Conservation (phyloP, 2,113 vertebrate genomes). For the Nerophis ophidion region DNA sequence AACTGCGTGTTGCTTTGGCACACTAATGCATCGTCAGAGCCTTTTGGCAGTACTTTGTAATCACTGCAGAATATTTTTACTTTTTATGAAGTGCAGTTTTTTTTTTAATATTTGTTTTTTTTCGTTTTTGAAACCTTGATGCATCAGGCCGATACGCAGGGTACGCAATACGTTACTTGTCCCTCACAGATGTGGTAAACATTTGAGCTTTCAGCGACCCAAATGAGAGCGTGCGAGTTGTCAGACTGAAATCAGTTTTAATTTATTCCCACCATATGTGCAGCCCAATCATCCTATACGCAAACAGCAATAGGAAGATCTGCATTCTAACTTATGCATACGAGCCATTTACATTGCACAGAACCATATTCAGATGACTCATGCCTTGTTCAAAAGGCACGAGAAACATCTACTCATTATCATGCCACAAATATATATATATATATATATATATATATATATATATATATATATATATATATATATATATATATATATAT, state of each 20-base stretch:
- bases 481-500: too few species aligned
- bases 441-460: too few species aligned
- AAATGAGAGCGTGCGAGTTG: constrained; percentile 35
- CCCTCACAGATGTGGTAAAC: constrained; percentile 36
- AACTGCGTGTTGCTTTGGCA: constrained; percentile 25
- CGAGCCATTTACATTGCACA: background rate
- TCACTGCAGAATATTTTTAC: constrained; percentile 38
- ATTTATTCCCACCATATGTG: constrained; percentile 19
- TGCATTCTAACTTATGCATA: background rate
- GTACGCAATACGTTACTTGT: constrained; percentile 35
- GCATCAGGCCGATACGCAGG: constrained; percentile 20
- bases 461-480: too few species aligned
- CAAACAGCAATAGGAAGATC: background rate
- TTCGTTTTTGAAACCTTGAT: constrained; percentile 24
- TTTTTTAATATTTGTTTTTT: constrained; percentile 7
- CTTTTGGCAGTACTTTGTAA: constrained; percentile 29
- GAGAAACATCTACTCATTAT: background rate
- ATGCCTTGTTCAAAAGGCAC: background rate
- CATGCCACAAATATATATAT: too few species aligned
- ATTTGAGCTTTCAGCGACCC: constrained; percentile 24
- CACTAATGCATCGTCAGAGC: constrained; percentile 17
- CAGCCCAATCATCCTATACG: background rate
- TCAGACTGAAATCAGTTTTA: constrained; percentile 26
- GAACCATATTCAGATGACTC: background rate
- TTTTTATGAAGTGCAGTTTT: constrained; percentile 23